These are phyloP conservation scores for Druceiella hillmani DNA, from an alignment of 2,888 invertebrate genomes.

Conservation along the genomic window DNA sequence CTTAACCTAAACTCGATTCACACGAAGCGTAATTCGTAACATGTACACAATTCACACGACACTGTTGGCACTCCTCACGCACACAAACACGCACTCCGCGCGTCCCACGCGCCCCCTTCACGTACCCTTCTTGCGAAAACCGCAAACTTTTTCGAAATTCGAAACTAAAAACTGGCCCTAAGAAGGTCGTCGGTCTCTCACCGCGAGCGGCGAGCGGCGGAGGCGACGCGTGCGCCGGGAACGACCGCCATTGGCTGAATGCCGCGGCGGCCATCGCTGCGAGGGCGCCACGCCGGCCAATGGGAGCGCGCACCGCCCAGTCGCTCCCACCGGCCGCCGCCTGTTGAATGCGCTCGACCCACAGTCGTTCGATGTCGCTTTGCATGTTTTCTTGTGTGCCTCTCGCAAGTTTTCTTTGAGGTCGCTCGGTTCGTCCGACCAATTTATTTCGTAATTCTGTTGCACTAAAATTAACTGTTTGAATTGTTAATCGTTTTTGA, in stretches of 20 bases:
- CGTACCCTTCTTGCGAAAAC: conserved; percentile 45
- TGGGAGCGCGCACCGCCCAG: conserved; percentile 47
- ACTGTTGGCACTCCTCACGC: conserved; percentile 26
- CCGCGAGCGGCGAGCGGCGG: conserved; percentile 29
- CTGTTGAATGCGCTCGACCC: conserved; percentile 45
- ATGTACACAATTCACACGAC: neutral
- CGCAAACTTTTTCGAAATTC: conserved; percentile 47
- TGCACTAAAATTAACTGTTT: too few species aligned
- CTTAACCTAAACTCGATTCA: neutral
- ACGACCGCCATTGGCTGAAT: conserved; percentile 49
- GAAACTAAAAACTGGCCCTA: conserved; percentile 51
- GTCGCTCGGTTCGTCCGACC: too few species aligned
- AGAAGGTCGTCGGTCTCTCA: conserved; percentile 51
- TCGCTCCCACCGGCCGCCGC: conserved; percentile 48
- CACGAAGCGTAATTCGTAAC: neutral
- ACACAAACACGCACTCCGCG: conserved; percentile 39
- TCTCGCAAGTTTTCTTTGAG: too few species aligned
- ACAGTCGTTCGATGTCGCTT: conserved; percentile 46
- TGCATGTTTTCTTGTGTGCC: too few species aligned
- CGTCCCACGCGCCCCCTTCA: conserved; percentile 35
- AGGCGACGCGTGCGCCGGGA: conserved; percentile 49
- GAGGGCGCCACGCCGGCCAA: conserved; percentile 38
- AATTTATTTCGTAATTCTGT: too few species aligned
- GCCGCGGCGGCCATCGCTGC: conserved; percentile 48
- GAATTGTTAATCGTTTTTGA: too few species aligned